Percentiles rank a stretch among this genome's conserved stretches.
These are phyloP conservation scores for Germaria angustata DNA, from an alignment of 2,888 invertebrate species.

Conservation along the genomic window DNA sequence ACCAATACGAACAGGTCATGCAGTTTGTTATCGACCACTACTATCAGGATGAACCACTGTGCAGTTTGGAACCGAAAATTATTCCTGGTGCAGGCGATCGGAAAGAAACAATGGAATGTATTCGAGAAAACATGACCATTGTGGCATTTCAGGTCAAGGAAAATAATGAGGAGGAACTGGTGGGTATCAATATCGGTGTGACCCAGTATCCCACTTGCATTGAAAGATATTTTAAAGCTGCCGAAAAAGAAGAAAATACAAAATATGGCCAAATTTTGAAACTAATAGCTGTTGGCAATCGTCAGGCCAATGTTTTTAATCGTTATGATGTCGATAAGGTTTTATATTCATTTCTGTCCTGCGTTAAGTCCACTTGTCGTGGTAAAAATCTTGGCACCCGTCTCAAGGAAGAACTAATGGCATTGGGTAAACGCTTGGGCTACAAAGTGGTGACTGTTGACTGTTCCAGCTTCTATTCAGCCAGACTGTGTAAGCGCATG, in stretches of 20 bases:
- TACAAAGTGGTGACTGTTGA: slow-evolving; percentile 46
- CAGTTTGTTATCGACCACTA: slow-evolving; percentile 47
- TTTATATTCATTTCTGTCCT: slow-evolving; percentile 42
- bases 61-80: slow-evolving; percentile 41
- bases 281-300: slow-evolving; percentile 34
- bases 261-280: slow-evolving; percentile 46
- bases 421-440: slow-evolving; percentile 41
- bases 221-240: slow-evolving; percentile 14
- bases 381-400: slow-evolving; percentile 46
- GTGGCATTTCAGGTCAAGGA: slow-evolving; percentile 14
- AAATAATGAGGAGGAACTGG: slow-evolving; percentile 38
- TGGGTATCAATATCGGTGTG: slow-evolving; percentile 40
- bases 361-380: slow-evolving; percentile 16
- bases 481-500: slow-evolving; percentile 24
- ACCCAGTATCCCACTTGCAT: slow-evolving; percentile 31
- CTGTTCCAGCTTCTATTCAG: slow-evolving; percentile 54
- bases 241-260: slow-evolving; percentile 36
- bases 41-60: slow-evolving; percentile 52
- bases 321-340: slow-evolving; percentile 56
- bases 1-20: slow-evolving; percentile 31
- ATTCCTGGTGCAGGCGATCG: slow-evolving; percentile 14
- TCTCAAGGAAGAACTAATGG: slow-evolving; percentile 42
- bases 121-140: slow-evolving; percentile 39
- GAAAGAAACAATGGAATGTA: slow-evolving; percentile 31
- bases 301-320: slow-evolving; percentile 42